These are phyloP conservation scores for Anas flavirostris DNA, from an alignment of 2,797 vertebrate genomes.

Conservation along the genomic window DNA sequence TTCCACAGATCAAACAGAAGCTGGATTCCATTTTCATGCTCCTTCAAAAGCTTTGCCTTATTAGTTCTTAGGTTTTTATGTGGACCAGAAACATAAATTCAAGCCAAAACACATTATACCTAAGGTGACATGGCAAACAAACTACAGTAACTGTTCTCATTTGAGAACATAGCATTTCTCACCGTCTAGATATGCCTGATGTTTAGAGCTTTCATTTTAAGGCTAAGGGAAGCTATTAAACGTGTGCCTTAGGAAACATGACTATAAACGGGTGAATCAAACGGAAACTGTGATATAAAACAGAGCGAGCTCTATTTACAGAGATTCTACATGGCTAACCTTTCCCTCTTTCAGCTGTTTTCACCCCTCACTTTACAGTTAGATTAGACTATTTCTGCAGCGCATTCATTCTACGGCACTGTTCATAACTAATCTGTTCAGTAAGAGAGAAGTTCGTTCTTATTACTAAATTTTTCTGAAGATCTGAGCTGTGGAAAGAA, in stretches of 20 bases:
- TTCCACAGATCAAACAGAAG: background rate
- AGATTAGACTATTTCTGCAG: background rate
- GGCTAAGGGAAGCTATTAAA: slow-evolving; percentile 5
- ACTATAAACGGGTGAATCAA: background rate
- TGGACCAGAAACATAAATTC: background rate
- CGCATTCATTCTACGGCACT: background rate
- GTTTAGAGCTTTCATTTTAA: background rate
- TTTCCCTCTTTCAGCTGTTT: slow-evolving; percentile 16
- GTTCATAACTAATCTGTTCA: slow-evolving; percentile 33
- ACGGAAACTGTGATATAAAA: slow-evolving; percentile 20
- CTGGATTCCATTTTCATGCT: background rate
- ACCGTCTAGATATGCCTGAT: background rate
- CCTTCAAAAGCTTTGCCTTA: background rate
- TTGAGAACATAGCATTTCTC: background rate
- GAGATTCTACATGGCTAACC: background rate
- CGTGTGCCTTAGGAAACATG: background rate
- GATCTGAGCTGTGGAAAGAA: background rate
- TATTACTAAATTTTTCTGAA: slow-evolving; percentile 41
- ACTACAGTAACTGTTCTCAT: background rate
- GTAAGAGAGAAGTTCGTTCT: background rate
- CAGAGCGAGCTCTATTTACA: background rate
- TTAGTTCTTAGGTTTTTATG: background rate
- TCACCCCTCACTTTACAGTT: background rate
- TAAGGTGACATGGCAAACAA: background rate
- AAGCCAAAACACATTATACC: background rate